A percentile compares a stretch with the other conserved stretches of the same genome.
phyloP scores from a whole-genome alignment of 2,113 vertebrate genomes.

The Xiphorhynchus elegans region DNA sequence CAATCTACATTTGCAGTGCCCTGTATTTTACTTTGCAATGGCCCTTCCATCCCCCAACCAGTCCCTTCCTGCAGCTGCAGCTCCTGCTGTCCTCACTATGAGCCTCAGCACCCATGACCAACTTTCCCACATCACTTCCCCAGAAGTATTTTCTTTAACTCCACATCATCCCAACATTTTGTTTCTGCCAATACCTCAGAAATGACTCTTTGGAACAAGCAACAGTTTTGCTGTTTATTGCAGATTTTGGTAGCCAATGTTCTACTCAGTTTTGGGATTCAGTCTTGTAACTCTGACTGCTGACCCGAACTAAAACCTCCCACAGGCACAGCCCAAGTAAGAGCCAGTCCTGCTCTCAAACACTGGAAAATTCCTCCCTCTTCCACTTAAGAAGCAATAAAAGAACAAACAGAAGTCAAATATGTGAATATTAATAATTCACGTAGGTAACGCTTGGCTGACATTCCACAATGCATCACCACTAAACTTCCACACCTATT shows the following conservation, averaged over 20 bases:
- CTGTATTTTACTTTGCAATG: neutral
- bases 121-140: neutral
- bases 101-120: neutral
- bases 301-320: neutral
- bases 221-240: neutral
- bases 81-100: rapidly evolving
- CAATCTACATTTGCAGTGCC: neutral
- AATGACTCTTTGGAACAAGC: neutral
- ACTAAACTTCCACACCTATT: neutral
- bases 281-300: neutral
- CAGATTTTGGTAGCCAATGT: neutral
- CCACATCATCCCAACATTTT: neutral
- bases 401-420: neutral
- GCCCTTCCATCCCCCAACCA: neutral
- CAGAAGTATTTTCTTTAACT: neutral
- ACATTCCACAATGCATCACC: neutral
- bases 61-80: neutral
- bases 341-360: neutral
- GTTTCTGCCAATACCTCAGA: neutral
- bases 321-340: neutral
- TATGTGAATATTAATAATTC: neutral
- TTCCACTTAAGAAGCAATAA: neutral
- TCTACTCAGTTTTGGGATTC: neutral
- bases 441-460: neutral
- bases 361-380: neutral